These are phyloP conservation scores for Colletes collaris DNA, from an alignment of 2,888 invertebrate species.

Conservation along the genomic window DNA sequence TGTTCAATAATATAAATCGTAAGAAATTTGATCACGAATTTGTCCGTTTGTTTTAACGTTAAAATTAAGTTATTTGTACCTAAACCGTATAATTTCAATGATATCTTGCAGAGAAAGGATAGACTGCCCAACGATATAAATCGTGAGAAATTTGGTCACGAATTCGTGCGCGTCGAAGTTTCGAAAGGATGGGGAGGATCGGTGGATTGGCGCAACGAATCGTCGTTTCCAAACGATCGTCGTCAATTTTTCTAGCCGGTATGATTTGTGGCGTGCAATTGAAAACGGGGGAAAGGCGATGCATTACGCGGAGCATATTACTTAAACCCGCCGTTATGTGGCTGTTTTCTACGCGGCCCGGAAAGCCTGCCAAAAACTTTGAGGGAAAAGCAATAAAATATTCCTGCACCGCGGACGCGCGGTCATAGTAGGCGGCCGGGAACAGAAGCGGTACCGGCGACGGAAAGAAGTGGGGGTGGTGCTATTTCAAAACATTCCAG, in stretches of 20 bases:
- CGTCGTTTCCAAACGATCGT: background rate
- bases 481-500: constrained; percentile 79
- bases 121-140: too few relatives aligned
- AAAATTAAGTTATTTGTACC: too few relatives aligned
- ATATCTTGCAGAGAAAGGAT: too few relatives aligned
- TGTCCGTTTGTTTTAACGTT: too few relatives aligned
- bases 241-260: background rate
- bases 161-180: too few relatives aligned
- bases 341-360: constrained; percentile 23
- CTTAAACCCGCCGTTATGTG: constrained; percentile 18
- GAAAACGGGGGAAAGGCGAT: constrained; percentile 6
- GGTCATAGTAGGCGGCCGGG: constrained; percentile 26
- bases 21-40: too few relatives aligned
- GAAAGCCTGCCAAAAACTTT: constrained; percentile 48
- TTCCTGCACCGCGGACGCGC: constrained; percentile 21
- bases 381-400: constrained; percentile 54
- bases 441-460: constrained; percentile 4
- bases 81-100: too few relatives aligned
- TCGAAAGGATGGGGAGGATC: too few relatives aligned
- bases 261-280: constrained; percentile 20
- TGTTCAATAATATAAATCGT: too few relatives aligned
- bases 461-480: constrained; percentile 60
- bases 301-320: constrained; percentile 18
- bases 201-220: too few relatives aligned
- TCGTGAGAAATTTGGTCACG: too few relatives aligned